Evolutionary conservation across 2,888 invertebrate species (phyloP).

Genomic region (Heliconius ismenius): DNA sequence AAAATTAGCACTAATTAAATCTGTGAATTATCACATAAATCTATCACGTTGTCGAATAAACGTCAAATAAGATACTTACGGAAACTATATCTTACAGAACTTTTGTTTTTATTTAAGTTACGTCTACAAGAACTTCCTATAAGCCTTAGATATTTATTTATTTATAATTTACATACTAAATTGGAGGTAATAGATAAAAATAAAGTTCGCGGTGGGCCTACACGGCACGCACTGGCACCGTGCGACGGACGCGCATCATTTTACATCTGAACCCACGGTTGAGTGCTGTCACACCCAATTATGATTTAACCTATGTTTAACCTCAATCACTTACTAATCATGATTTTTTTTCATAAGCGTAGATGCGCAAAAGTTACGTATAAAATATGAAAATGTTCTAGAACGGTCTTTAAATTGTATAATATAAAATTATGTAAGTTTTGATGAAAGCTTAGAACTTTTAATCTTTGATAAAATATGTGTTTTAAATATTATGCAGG

Average conservation of each 20-base stretch:
- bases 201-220: constrained; percentile 42
- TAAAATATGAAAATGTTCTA: background rate
- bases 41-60: background rate
- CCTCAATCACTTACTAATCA: constrained; percentile 67
- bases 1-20: too few relatives aligned
- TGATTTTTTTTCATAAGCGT: constrained; percentile 57
- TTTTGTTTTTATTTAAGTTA: too few relatives aligned
- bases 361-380: constrained; percentile 5
- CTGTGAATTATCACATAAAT: too few relatives aligned
- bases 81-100: too few relatives aligned
- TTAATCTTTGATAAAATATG: too few relatives aligned
- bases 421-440: background rate
- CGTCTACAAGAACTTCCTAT: background rate
- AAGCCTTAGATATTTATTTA: too few relatives aligned
- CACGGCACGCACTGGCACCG: constrained; percentile 57
- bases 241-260: constrained; percentile 56
- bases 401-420: background rate
- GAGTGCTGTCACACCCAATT: constrained; percentile 64
- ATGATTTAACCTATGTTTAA: constrained; percentile 72
- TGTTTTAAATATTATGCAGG: too few relatives aligned
- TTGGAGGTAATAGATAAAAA: background rate
- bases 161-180: background rate
- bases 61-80: background rate
- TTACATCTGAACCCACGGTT: constrained; percentile 57
- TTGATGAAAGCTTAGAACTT: too few relatives aligned